Base-by-base conservation (phyloP, 2,797 vertebrate genomes). In the Taenioides sp. region DNA sequence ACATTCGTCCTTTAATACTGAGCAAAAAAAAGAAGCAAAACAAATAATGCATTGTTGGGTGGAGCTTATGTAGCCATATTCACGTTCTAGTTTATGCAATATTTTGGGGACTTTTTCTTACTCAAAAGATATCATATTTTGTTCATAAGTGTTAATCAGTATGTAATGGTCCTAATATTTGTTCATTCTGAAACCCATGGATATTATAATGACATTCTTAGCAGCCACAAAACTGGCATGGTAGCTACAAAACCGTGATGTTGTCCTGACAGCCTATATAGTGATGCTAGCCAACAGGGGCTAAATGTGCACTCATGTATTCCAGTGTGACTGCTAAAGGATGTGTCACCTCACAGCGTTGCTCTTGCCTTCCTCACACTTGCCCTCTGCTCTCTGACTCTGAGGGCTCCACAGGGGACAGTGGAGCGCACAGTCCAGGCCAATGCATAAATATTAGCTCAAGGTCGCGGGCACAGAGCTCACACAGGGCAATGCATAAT, bases 361-460 rank as follows among this genome's bases (percentile, higher is more conserved):
- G 28, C 28, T 47, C 65, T 58, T 72, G 62, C 69, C 64, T 69
- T 74, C 66, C 64, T 74, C 2, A 3, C 72, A 72, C 23, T 4
- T 69, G 55, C 80, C 82, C 79, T 72, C 70, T n/a, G 69, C 78
- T 80, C 81, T 69, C 75, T 88, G 87, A 86, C 79, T 88, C 82
- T 69, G 47, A 62, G 78, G 57, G 86, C 82, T 84, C 81, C 85
- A 79, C 49, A 0, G 75, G 79, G 82, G 54, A 69, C 81, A 80
- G 82, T 81, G 78, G 70, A 87, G 81, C 4, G 71, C 69, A 60
- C 14, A 20, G 81, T 74, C 77, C 57, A 14, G 81, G 81, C 79
- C 85, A 69, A 57, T 62, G 80, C 90, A 91, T 92, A 88, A 90
- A 90, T 90, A 88, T 91, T 84, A 90, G 86, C 88, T 89, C 88